A percentile compares a stretch with the other conserved stretches of the same genome.
Evolutionary conservation across 2,113 vertebrate species (phyloP).

Genomic region (Sturnira hondurensis): DNA sequence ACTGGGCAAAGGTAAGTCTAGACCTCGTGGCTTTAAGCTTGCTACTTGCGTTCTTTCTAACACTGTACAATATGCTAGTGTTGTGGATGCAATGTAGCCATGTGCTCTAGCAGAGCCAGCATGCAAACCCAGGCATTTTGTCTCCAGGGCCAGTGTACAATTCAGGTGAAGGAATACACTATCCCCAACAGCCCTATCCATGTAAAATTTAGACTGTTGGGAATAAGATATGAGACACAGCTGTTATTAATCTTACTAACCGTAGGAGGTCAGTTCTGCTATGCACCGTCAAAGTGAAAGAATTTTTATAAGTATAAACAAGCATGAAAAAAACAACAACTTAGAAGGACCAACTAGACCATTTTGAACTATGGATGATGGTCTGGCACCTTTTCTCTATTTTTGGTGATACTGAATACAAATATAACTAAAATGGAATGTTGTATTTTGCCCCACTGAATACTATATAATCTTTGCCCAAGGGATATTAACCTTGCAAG

Average conservation of each 20-base stretch:
- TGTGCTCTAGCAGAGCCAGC: not conserved
- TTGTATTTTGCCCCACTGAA: not conserved
- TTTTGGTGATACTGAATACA: not conserved
- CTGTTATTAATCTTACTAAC: slow-evolving; percentile 54
- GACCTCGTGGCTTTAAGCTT: not conserved
- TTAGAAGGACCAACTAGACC: not conserved
- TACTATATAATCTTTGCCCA: not conserved
- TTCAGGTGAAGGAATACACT: not conserved
- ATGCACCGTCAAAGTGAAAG: not conserved
- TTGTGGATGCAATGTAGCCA: not conserved
- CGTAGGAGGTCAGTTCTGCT: not conserved
- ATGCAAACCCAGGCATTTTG: not conserved
- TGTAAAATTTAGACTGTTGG: not conserved
- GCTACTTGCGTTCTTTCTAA: not conserved
- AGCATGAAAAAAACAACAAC: not conserved
- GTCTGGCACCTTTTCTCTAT: slow-evolving; percentile 15
- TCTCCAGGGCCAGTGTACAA: not conserved
- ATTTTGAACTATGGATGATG: slow-evolving; percentile 5
- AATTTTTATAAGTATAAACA: slow-evolving; percentile 10
- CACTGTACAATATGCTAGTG: not conserved
- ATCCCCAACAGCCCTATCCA: not conserved
- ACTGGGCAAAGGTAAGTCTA: not conserved
- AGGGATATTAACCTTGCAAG: not conserved
- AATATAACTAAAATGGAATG: not conserved
- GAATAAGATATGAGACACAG: not conserved